Conservation (phyloP, 2,113 vertebrate species). For the Clarias batrachus region DNA sequence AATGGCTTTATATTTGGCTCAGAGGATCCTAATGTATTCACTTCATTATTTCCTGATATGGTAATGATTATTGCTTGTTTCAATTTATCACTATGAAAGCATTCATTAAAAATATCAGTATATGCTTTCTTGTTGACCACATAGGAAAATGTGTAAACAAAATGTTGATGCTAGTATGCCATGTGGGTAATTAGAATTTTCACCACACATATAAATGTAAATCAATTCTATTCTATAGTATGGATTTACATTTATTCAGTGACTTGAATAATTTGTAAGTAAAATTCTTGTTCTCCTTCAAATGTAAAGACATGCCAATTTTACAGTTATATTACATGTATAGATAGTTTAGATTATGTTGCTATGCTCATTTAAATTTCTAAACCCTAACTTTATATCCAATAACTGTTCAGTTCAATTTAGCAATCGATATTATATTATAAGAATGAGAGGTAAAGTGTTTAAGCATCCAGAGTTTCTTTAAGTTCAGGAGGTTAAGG, state of each 20-base stretch:
- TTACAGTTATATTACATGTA: too few species aligned
- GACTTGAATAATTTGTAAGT: neutral
- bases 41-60: neutral
- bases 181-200: neutral
- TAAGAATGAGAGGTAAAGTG: neutral
- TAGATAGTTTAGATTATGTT: too few species aligned
- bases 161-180: neutral
- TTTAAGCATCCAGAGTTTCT: neutral
- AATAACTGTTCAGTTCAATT: neutral
- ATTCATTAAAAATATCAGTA: neutral
- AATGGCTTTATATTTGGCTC: neutral
- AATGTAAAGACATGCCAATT: too few species aligned
- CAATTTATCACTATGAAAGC: neutral
- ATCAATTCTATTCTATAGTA: neutral
- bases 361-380: neutral
- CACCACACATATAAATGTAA: neutral
- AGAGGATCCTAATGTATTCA: neutral
- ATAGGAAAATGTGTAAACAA: neutral
- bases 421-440: neutral
- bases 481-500: neutral
- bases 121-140: neutral
- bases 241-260: neutral
- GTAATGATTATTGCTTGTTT: neutral
- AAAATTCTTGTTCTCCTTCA: too few species aligned
- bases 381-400: neutral